Base-by-base conservation (phyloP, 2,797 vertebrate species). In the Bradypodion ventrale region DNA sequence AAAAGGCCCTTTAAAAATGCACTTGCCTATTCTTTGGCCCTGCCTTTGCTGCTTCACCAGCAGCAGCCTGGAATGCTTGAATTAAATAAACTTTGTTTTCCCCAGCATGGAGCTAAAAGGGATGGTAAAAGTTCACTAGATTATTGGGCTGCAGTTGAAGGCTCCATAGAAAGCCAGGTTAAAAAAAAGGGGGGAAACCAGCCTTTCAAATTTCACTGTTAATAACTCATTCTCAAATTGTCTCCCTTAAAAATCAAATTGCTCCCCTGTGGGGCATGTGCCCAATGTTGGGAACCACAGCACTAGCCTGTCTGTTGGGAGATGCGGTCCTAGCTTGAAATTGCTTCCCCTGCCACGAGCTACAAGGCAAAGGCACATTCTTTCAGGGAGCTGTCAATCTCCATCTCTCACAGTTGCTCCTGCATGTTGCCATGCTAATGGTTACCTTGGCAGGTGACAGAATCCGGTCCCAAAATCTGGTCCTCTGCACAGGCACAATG, bases 401-500 rank as follows among this genome's bases (percentile, higher is more conserved):
- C 59, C 21, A 32, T 27, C 7, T 79, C 49, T 80, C 13, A 7
- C 16, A 81, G 16, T 65, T 40, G 62, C 25, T 44, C 73, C 59
- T 23, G 46, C 65, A 49, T 3, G 10, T 21, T 78, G 35, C 78
- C 23, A 27, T 29, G 72, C 15, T 23, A 27, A 83, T 81, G 29
- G n/a, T 0, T 97, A 99, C 98, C 98, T 96, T 96, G 95, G 93
- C 98, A 99, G 87, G 98, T 99, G 95, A 98, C 97, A 0, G 97
- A 95, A 69, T 99, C 97, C 0, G 3, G 0, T 5, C 96, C 97
- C 90, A 99, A 95, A 91, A 97, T 95, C 94, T 99, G 98, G 92
- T 99, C 98, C 82, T 99, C 98, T 0, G 98, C 98, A 0, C 98
- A 99, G 90, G 97, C 97, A 1, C 98, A 99, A 77, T 97, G 97